A percentile compares a stretch with the other conserved stretches of the same genome.
These are phyloP conservation scores for Noctilio leporinus DNA, from an alignment of 2,113 vertebrate genomes.

Conservation along the genomic window DNA sequence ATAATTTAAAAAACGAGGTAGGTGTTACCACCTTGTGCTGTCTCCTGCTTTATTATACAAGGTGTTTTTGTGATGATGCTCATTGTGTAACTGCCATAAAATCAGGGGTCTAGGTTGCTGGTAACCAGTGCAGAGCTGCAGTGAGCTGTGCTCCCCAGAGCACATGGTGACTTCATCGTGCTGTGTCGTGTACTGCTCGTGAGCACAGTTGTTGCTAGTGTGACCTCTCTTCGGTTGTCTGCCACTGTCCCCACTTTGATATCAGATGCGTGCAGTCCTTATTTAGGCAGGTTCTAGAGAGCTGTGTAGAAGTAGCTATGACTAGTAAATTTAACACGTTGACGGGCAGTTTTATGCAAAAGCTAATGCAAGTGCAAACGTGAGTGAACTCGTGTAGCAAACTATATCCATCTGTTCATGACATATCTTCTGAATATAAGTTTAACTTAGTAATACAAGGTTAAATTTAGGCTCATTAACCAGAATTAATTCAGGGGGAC, in stretches of 20 bases:
- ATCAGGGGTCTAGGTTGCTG: background rate
- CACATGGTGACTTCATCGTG: background rate
- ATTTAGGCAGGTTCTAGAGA: background rate
- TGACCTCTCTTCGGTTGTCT: background rate
- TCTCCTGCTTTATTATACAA: background rate
- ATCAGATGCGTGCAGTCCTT: background rate
- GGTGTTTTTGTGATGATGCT: background rate
- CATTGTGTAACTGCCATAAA: background rate
- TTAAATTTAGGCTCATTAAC: background rate
- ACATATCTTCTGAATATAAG: background rate
- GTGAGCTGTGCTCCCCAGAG: background rate
- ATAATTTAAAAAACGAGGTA: slow-evolving; percentile 82
- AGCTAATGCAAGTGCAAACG: too few relatives aligned
- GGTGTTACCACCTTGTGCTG: slow-evolving; percentile 29
- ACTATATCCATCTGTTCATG: too few relatives aligned
- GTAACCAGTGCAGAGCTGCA: background rate
- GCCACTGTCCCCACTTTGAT: background rate
- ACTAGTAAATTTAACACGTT: background rate
- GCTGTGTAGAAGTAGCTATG: background rate
- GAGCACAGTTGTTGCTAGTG: background rate
- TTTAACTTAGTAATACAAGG: background rate
- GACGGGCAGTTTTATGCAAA: too few relatives aligned
- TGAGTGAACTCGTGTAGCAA: too few relatives aligned
- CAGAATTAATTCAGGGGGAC: background rate
- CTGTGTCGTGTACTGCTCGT: background rate